Evolutionary conservation across 1,140 invertebrate genomes (phyloP), one percentile per base, ranked within the genome.

Genomic region (Bacillus rossius): DNA sequence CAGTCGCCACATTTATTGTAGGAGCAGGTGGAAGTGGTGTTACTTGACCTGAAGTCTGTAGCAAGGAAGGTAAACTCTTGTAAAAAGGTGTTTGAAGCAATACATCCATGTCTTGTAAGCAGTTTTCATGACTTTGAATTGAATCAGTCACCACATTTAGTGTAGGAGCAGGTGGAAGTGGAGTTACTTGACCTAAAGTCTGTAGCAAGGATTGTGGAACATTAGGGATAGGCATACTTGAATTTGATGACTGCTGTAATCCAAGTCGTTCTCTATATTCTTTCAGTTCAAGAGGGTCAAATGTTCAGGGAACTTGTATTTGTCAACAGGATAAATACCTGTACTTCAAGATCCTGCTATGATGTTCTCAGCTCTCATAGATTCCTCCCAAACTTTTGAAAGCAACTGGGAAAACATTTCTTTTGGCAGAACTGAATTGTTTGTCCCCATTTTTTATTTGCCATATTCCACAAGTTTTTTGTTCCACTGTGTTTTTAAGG

Each of bases 401-500:
- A 45, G 17, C 43, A 45, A 45, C 17, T 19, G 23, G 17, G 43
- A 45, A 45, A 45, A 45, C 43, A 20, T 19, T 45, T 45, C 4
- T 19, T 25, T 19, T 7, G 17, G 17, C 43, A 45, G n/a, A 45
- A 20, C 17, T 20, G 23, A 45, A 25, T n/a, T 45, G 43, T 8
- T 7, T 20, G 43, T 25, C 4, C 56, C 54, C n/a, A 61, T 63
- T 64, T 59, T 58, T 20, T 26, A 55, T 57, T 66, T 62, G 43
- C 60, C 64, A 61, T 29, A 40, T 13, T 62, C 17, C n/a, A 61
- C 26, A 5, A 68, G 54, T n/a, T 48, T 29, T 57, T 61, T 58
- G n/a, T 71, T 61, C 69, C 68, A 69, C 8, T 19, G 14, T 1
- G 50, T 42, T 65, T 73, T 71, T 43, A 74, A 47, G 8, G 65